These are phyloP conservation scores for Achroia grisella DNA, from an alignment of 1,140 invertebrate genomes.

Conservation along the genomic window DNA sequence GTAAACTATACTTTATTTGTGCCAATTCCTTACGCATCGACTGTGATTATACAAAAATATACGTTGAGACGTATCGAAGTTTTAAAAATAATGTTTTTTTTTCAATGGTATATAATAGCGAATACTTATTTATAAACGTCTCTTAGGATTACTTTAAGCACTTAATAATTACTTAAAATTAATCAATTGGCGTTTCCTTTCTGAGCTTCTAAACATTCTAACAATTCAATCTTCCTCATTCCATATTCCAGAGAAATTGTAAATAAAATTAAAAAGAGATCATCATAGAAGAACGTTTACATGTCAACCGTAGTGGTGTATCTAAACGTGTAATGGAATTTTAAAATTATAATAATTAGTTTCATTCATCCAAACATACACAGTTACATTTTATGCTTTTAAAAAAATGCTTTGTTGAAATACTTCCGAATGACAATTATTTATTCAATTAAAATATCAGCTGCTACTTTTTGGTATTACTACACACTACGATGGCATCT, in stretches of 20 bases:
- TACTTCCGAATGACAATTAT: conserved; percentile 10
- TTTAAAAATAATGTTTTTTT: conserved; percentile 61
- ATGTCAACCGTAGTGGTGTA: conserved; percentile 6
- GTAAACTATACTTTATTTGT: conserved; percentile 37
- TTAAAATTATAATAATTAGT: conserved; percentile 33
- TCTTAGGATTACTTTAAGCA: conserved; percentile 55
- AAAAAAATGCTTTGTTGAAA: conserved; percentile 18
- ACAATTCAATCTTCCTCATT: conserved; percentile 22
- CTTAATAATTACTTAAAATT: conserved; percentile 57
- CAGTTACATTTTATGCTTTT: conserved; percentile 7
- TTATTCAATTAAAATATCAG: neutral
- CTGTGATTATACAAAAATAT: conserved; percentile 67
- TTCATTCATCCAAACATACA: conserved; percentile 52
- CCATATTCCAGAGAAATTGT: conserved; percentile 70
- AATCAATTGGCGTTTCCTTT: conserved; percentile 58
- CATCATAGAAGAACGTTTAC: conserved; percentile 36
- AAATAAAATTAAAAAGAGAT: conserved; percentile 61
- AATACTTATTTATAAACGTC: conserved; percentile 46
- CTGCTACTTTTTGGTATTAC: too few species aligned
- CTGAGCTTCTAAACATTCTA: conserved; percentile 53
- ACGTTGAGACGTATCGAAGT: conserved; percentile 56
- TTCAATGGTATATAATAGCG: conserved; percentile 51
- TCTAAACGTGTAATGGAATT: conserved; percentile 36
- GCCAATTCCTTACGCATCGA: conserved; percentile 66
- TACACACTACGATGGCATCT: neutral